phyloP scores from a whole-genome alignment of 2,888 invertebrate species.

The Cosmorhoe ocellata region DNA sequence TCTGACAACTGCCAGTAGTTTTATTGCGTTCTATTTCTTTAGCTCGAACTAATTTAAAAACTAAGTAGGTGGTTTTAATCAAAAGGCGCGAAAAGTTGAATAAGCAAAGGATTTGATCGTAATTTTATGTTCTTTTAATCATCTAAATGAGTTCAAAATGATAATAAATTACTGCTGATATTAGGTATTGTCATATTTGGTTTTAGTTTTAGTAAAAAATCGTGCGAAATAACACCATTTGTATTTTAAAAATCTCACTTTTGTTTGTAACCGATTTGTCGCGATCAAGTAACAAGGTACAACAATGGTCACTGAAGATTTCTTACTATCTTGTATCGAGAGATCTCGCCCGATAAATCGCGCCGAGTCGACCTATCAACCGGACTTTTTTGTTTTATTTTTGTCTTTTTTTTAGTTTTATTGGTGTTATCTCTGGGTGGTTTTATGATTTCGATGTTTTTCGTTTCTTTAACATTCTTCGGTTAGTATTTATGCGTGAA shows the following conservation, averaged over 20 bases:
- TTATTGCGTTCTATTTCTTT: slow-evolving; percentile 4
- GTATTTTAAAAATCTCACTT: slow-evolving; percentile 3
- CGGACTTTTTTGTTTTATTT: slow-evolving; percentile 52
- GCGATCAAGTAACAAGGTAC: slow-evolving; percentile 29
- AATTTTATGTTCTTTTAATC: no score
- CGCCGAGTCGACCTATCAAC: slow-evolving; percentile 65
- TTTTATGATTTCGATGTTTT: slow-evolving; percentile 59
- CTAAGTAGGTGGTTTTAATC: no score
- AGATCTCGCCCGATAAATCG: slow-evolving; percentile 76
- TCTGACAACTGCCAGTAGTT: background rate
- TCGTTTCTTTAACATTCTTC: slow-evolving; percentile 41
- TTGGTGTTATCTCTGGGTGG: slow-evolving; percentile 77
- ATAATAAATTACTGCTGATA: no score
- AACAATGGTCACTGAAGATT: slow-evolving; percentile 34
- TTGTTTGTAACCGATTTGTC: slow-evolving; percentile 18
- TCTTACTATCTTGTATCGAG: slow-evolving; percentile 57
- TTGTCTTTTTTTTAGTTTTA: slow-evolving; percentile 57
- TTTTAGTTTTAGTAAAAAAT: background rate
- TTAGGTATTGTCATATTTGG: no score
- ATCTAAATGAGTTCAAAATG: no score
- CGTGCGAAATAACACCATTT: background rate
- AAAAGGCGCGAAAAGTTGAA: no score
- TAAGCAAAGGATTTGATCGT: no score
- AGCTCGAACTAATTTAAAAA: no score
- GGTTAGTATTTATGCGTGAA: slow-evolving; percentile 24